Conservation (phyloP, 2,888 invertebrate genomes). For the Pseudococcus jackbeardsleyi region DNA sequence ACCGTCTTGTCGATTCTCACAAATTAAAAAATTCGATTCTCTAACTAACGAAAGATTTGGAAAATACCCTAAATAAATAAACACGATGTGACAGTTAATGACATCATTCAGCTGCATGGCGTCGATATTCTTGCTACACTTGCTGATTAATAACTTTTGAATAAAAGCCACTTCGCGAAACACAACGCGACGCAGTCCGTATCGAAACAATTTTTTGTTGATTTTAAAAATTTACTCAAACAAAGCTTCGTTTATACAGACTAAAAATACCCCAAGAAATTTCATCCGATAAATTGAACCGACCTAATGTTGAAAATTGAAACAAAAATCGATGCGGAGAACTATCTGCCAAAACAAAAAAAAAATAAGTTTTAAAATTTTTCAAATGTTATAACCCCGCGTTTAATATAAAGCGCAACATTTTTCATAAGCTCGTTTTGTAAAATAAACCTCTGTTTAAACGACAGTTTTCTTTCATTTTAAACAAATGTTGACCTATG, state of each 20-base stretch:
- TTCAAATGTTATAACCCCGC: no score
- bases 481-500: slow-evolving; percentile 3
- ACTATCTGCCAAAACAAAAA: background rate
- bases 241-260: background rate
- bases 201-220: background rate
- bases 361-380: background rate
- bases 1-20: background rate
- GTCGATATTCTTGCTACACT: background rate
- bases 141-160: background rate
- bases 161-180: background rate
- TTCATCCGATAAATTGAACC: no score
- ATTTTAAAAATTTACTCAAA: background rate
- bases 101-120: slow-evolving; percentile 16
- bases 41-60: slow-evolving; percentile 13
- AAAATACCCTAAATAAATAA: slow-evolving; percentile 40
- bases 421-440: background rate
- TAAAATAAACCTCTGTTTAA: slow-evolving; percentile 13
- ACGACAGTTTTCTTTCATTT: background rate
- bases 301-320: background rate
- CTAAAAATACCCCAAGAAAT: no score
- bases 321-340: background rate
- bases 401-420: no score
- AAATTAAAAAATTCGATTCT: slow-evolving; percentile 25
- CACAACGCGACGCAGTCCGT: background rate
- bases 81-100: slow-evolving; percentile 22